Evolutionary conservation across 2,797 vertebrate species (phyloP).

Genomic region (Gastrophryne carolinensis): DNA sequence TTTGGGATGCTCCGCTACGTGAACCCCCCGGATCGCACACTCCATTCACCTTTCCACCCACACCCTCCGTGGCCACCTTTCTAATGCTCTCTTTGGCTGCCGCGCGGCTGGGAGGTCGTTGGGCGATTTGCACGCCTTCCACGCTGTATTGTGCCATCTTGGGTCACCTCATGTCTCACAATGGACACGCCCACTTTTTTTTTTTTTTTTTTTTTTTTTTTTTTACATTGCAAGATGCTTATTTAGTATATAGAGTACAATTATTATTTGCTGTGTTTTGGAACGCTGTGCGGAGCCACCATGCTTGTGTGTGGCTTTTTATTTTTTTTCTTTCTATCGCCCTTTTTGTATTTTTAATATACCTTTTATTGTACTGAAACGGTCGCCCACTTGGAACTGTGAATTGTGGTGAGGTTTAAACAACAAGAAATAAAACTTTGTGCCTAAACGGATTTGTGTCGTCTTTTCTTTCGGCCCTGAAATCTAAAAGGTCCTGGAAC

Average conservation of each 20-base stretch:
- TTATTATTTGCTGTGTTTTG: conserved; percentile 13
- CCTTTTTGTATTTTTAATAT: conserved; percentile 8
- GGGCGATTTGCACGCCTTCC: too few species aligned
- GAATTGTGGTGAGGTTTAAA: conserved; percentile 41
- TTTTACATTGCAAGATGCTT: conserved; percentile 37
- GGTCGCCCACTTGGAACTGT: conserved; percentile 42
- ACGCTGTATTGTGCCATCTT: too few species aligned
- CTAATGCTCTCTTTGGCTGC: too few species aligned
- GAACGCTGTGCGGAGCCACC: conserved; percentile 7
- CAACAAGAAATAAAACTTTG: conserved; percentile 36
- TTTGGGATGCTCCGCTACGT: too few species aligned
- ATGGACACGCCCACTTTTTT: not conserved
- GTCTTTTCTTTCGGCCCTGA: too few species aligned
- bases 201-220: conserved; percentile 38
- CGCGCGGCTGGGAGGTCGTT: too few species aligned
- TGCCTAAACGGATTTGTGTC: conserved; percentile 25
- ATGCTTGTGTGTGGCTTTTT: conserved; percentile 2
- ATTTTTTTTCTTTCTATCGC: not conserved
- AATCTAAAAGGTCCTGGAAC: too few species aligned
- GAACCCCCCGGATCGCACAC: too few species aligned
- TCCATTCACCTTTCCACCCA: too few species aligned
- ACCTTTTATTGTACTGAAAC: conserved; percentile 15
- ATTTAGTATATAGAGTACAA: conserved; percentile 13
- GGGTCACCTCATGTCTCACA: too few species aligned
- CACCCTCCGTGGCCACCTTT: too few species aligned